Base-by-base conservation (phyloP, 2,888 invertebrate genomes). In the Omphaloscelis lunosa region DNA sequence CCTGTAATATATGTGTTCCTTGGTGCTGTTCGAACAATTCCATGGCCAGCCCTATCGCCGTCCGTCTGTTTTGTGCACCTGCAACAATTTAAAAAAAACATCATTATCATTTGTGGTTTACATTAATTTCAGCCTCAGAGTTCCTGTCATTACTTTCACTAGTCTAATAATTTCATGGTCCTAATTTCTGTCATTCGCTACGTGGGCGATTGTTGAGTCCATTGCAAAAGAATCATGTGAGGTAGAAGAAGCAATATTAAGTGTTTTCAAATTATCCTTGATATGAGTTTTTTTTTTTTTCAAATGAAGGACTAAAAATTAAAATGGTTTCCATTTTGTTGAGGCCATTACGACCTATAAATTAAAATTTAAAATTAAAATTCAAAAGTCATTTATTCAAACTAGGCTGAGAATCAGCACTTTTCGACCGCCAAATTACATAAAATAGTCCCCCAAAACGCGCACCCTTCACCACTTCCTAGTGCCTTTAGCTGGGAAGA, bases 1-100 rank as follows among this genome's bases (percentile, higher is more conserved):
- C 99, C 98, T 99, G 99, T 88, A 99, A 97, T 94, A 99, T 99
- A 96, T 99, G 99, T 86, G 99, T 99, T 94, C 99, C 99, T 97
- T 99, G 99, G 95, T 99, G 99, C 94, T 99, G 98, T 95, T 99
- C 99, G 94, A 99, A 99, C 93, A 98, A 97, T 91, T 99, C 99
- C 97, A 99, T 97, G 83, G 98, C 98, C 87, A 98, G 97, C 72
- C 97, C 97, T 68, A 97, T 97, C 88, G 98, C 97, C 90, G 98
- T 97, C 94, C 98, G 97, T 93, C 98, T 97, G 91, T 97, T 97
- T 93, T 98, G 98, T 85, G 98, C 98, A 96, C 98, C 98, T 98
- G 97, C 59, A 97, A 98, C 94, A 97, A 95, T 88, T 83, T 86
- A 70, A 86, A 72, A 72, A 81, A 70, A 79, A 63, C 51, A 58